These are phyloP conservation scores for Ashinkailepas kermadecensis DNA, from an alignment of 2,888 invertebrate species.

Conservation along the genomic window DNA sequence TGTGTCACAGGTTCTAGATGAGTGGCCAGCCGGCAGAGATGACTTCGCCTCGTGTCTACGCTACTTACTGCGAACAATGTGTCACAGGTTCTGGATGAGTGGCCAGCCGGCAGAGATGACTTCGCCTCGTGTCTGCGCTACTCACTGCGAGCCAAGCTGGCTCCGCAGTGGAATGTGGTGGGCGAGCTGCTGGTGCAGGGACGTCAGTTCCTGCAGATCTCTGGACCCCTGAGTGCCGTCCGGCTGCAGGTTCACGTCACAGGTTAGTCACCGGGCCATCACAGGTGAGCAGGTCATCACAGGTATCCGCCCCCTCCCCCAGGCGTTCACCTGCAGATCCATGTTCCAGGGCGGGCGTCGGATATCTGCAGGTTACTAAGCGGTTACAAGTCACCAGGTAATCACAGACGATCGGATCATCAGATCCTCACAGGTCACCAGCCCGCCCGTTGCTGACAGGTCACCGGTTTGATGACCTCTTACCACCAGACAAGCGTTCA, in stretches of 20 bases:
- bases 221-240: slow-evolving; percentile 36
- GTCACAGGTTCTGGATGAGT: slow-evolving; percentile 2
- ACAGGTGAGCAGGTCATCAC: not conserved
- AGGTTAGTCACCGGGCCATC: slow-evolving; percentile 31
- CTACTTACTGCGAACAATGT: slow-evolving; percentile 39
- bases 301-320: not conserved
- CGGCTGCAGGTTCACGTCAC: slow-evolving; percentile 37
- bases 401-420: too few relatives aligned
- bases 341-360: too few relatives aligned
- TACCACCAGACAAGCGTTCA: too few relatives aligned
- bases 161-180: slow-evolving; percentile 41
- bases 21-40: slow-evolving; percentile 28
- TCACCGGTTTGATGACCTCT: too few relatives aligned
- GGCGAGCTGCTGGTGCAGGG: slow-evolving; percentile 38
- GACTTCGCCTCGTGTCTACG: slow-evolving; percentile 40
- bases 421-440: too few relatives aligned
- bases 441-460: too few relatives aligned
- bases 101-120: slow-evolving; percentile 32
- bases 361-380: too few relatives aligned
- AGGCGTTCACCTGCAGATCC: not conserved
- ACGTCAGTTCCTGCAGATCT: slow-evolving; percentile 37
- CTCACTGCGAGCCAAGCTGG: slow-evolving; percentile 39
- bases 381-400: too few relatives aligned
- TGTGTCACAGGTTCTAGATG: not conserved
- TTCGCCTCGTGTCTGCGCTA: slow-evolving; percentile 41